phyloP scores from a whole-genome alignment of 2,113 vertebrate species.

The Catharus minimus region DNA sequence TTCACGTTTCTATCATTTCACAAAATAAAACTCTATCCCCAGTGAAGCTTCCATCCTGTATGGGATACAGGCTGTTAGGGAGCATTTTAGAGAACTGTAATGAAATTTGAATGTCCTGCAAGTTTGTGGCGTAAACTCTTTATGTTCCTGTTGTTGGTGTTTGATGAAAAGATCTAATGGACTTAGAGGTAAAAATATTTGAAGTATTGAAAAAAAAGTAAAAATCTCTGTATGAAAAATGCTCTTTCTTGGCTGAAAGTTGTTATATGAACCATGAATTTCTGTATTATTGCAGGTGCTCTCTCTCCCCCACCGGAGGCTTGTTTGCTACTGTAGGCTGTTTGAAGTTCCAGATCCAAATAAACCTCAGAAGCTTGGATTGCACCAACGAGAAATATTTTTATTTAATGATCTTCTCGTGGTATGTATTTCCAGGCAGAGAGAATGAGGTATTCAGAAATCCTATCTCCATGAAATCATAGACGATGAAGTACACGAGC shows the following conservation, averaged over 20 bases:
- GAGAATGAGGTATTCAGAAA: not conserved
- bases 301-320: constrained; percentile 91
- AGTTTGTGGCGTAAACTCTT: not conserved
- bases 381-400: constrained; percentile 97
- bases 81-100: not conserved
- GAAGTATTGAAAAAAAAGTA: not conserved
- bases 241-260: not conserved
- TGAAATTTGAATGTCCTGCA: not conserved
- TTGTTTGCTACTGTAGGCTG: constrained; percentile 96
- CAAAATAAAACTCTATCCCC: not conserved
- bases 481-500: not conserved
- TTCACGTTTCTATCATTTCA: not conserved
- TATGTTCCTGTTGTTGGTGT: not conserved
- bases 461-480: not conserved
- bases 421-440: constrained; percentile 75
- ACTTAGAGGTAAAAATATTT: not conserved
- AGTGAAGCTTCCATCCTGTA: not conserved
- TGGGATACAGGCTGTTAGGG: not conserved
- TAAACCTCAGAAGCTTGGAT: constrained; percentile 94
- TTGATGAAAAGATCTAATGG: not conserved
- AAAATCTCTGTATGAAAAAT: not conserved
- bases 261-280: not conserved
- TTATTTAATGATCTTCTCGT: constrained; percentile 97
- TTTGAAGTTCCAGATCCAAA: constrained; percentile 97
- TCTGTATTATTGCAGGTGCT: constrained; percentile 80